A percentile compares a stretch with the other conserved stretches of the same genome.
Evolutionary conservation across 2,113 vertebrate species (phyloP).

Genomic region (Carollia perspicillata): DNA sequence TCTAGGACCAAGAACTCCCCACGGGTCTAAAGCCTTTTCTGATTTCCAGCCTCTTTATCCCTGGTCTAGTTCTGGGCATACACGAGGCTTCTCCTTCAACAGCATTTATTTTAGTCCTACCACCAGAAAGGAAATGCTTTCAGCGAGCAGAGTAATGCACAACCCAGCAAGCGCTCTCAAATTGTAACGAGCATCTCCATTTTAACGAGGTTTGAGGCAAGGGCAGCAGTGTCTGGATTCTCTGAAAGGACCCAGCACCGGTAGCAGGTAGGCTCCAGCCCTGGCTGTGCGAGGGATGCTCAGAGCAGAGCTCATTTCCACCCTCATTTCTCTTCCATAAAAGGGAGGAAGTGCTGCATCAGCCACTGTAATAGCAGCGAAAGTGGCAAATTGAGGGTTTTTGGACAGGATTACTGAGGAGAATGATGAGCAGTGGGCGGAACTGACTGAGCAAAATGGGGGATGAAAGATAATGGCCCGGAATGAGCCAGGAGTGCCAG

Average conservation of each 20-base stretch:
- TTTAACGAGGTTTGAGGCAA: slow-evolving; percentile 26
- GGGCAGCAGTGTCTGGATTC: not conserved
- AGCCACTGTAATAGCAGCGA: not conserved
- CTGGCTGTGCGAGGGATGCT: not conserved
- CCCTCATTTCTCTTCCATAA: slow-evolving; percentile 50
- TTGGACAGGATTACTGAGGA: slow-evolving; percentile 52
- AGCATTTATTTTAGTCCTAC: not conserved
- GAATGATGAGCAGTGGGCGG: slow-evolving; percentile 53
- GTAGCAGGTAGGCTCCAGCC: not conserved
- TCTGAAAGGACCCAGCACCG: slow-evolving; percentile 16
- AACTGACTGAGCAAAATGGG: slow-evolving; percentile 7
- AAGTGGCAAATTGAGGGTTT: slow-evolving; percentile 52
- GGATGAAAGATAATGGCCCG: not conserved
- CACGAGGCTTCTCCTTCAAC: not conserved
- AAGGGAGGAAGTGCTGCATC: slow-evolving; percentile 56
- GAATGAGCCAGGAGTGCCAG: not conserved
- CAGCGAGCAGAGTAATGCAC: not conserved
- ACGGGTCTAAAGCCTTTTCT: not conserved
- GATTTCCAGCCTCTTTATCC: not conserved
- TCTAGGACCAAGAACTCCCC: not conserved
- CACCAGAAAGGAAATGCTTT: slow-evolving; percentile 21
- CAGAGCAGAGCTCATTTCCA: not conserved
- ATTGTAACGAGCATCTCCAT: slow-evolving; percentile 6
- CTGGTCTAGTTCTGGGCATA: not conserved
- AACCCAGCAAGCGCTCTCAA: not conserved